Evolutionary conservation across 2,113 vertebrate species (phyloP).

Genomic region (Lonchura striata): DNA sequence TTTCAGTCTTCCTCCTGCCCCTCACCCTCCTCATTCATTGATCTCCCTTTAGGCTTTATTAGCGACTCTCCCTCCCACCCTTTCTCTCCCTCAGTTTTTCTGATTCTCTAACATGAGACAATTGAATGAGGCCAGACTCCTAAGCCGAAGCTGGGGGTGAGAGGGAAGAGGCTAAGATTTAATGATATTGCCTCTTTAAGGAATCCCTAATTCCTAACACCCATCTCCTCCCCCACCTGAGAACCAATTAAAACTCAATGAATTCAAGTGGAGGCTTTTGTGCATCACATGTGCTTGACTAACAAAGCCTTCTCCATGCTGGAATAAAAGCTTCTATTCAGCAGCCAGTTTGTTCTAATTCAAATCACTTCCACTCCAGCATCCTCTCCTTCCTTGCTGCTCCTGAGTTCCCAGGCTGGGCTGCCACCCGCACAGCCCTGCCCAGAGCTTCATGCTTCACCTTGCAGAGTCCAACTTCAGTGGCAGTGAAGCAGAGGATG

Average conservation of each 20-base stretch:
- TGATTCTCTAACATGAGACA: slow-evolving; percentile 51
- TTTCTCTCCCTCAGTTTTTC: slow-evolving; percentile 46
- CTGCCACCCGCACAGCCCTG: slow-evolving; percentile 2
- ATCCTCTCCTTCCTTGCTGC: slow-evolving; percentile 63
- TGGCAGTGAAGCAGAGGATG: neutral
- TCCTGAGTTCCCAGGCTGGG: slow-evolving; percentile 72
- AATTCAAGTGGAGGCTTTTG: slow-evolving; percentile 83
- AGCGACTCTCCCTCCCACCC: slow-evolving; percentile 32
- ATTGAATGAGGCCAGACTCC: slow-evolving; percentile 51
- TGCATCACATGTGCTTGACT: slow-evolving; percentile 79
- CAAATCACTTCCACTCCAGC: slow-evolving; percentile 78
- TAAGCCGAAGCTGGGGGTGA: slow-evolving; percentile 29
- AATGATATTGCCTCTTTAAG: slow-evolving; percentile 76
- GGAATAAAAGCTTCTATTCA: slow-evolving; percentile 84
- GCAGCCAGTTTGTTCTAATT: slow-evolving; percentile 77
- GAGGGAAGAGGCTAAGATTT: slow-evolving; percentile 59
- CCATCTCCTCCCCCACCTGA: slow-evolving; percentile 84
- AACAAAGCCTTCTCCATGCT: slow-evolving; percentile 80
- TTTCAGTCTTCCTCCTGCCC: slow-evolving; percentile 8
- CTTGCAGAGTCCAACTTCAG: neutral
- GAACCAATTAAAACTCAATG: slow-evolving; percentile 84
- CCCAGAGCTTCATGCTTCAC: slow-evolving; percentile 24
- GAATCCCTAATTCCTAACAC: slow-evolving; percentile 74
- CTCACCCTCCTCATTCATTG: slow-evolving; percentile 58
- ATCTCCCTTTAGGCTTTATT: slow-evolving; percentile 17